Percentiles rank a stretch among this genome's conserved stretches.
Evolutionary conservation across 2,797 vertebrate genomes (phyloP).

Genomic region (Sparidentex hasta): DNA sequence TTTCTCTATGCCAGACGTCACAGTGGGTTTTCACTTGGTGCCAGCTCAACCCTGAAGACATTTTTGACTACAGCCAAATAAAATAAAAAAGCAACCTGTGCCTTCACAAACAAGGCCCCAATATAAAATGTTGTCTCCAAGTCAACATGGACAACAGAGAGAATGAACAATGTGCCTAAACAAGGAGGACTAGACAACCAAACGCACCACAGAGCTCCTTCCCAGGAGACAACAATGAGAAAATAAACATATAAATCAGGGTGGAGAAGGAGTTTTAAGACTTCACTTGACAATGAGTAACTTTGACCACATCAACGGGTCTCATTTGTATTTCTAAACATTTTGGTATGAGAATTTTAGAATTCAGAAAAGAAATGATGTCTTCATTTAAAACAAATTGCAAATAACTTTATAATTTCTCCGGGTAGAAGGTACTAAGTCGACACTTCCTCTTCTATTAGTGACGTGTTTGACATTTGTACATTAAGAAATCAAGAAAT

Average conservation of each 20-base stretch:
- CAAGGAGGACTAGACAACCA: background rate
- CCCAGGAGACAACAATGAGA: background rate
- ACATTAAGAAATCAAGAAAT: too few relatives aligned
- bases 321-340: background rate
- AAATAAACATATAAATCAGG: background rate
- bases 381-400: background rate
- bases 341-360: background rate
- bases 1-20: too few relatives aligned
- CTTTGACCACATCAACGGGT: background rate
- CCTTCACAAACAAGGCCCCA: conserved; percentile 1
- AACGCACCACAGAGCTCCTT: conserved; percentile 6
- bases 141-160: background rate
- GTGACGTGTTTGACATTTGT: too few relatives aligned
- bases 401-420: background rate
- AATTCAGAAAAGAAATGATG: background rate
- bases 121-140: background rate
- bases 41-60: background rate
- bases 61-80: too few relatives aligned
- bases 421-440: conserved; percentile 14
- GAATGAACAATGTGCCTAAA: conserved; percentile 8
- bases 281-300: background rate
- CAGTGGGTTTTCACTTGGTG: too few relatives aligned
- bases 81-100: background rate
- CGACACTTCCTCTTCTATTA: conserved; percentile 6
- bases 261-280: background rate